phyloP scores from a whole-genome alignment of 2,113 vertebrate genomes.

The Pteropus alecto region DNA sequence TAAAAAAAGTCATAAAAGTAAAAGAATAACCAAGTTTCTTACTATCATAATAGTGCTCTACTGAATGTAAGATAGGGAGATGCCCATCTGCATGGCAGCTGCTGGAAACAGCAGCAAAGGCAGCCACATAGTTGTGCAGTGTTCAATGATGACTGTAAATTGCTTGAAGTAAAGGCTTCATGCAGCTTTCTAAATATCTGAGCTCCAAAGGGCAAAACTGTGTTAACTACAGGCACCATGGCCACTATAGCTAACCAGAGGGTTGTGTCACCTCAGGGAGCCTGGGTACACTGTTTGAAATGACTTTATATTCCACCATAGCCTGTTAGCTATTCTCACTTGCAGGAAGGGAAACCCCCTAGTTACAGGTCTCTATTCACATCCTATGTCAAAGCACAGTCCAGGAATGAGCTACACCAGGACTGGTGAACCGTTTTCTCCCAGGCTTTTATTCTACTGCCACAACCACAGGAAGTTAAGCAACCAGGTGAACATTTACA shows the following conservation, averaged over 20 bases:
- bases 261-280: neutral
- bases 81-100: neutral
- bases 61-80: neutral
- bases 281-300: neutral
- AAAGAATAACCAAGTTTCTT: neutral
- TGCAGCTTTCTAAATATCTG: neutral
- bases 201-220: constrained; percentile 13
- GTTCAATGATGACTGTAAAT: neutral
- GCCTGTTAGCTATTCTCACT: neutral
- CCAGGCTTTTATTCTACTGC: constrained; percentile 52
- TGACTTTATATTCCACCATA: neutral
- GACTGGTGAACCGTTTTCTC: constrained; percentile 56
- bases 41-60: neutral
- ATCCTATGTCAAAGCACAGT: constrained; percentile 60
- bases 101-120: neutral
- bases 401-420: constrained; percentile 55
- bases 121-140: neutral
- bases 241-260: neutral
- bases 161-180: neutral
- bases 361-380: neutral
- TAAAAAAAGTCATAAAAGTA: neutral
- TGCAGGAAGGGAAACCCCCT: neutral
- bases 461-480: constrained; percentile 73
- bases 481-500: constrained; percentile 68
- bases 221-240: neutral